phyloP scores from a whole-genome alignment of 2,888 invertebrate species.

The Tipula lateralis region DNA sequence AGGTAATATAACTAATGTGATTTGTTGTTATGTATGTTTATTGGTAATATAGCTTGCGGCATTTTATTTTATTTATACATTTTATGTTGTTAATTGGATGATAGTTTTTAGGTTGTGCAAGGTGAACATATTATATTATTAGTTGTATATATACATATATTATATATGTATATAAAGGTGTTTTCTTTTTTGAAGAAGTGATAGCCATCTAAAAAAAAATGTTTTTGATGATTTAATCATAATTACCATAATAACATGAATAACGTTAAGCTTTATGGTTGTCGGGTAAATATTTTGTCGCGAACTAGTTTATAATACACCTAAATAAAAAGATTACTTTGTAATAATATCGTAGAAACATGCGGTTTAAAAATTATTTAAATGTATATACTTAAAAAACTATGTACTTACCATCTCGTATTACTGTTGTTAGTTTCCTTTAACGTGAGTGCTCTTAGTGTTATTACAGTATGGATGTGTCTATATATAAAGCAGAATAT shows the following conservation, averaged over 20 bases:
- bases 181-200: background rate
- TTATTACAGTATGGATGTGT: no score
- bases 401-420: background rate
- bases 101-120: background rate
- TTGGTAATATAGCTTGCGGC: background rate
- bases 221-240: background rate
- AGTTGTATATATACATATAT: background rate
- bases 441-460: background rate
- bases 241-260: background rate
- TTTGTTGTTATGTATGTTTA: background rate
- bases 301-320: background rate
- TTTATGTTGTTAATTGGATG: background rate
- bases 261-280: background rate
- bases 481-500: background rate
- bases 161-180: background rate
- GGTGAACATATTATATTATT: background rate
- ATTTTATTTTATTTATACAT: background rate
- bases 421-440: background rate
- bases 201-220: background rate
- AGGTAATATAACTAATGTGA: background rate
- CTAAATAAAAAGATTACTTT: background rate
- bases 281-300: background rate
- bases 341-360: background rate
- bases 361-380: background rate
- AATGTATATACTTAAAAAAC: background rate